These are phyloP conservation scores for Steinernema khuongi DNA, from an alignment of 1,140 invertebrate species.

Conservation along the genomic window DNA sequence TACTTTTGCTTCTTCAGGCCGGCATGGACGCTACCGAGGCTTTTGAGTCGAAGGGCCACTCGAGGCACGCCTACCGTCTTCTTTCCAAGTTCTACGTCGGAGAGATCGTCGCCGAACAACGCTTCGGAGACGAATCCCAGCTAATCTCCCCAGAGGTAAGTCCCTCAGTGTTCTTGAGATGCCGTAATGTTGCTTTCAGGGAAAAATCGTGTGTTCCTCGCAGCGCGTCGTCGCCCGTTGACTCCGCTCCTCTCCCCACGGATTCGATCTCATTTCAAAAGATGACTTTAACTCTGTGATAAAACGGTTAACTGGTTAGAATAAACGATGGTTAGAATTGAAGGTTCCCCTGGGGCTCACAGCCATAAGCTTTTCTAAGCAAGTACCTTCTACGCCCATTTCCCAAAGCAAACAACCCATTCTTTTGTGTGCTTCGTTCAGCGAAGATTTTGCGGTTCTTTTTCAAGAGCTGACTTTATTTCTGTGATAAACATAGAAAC, in stretches of 20 bases:
- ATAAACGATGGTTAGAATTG: not conserved
- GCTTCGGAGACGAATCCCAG: not conserved
- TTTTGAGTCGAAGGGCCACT: constrained; percentile 33
- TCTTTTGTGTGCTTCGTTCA: too few species aligned
- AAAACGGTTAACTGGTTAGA: too few species aligned
- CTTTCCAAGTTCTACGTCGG: constrained; percentile 29
- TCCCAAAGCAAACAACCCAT: too few species aligned
- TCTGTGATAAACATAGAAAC: too few species aligned
- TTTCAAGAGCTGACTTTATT: too few species aligned
- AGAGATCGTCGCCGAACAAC: not conserved
- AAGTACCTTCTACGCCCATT: too few species aligned
- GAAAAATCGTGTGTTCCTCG: not conserved
- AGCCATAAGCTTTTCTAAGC: too few species aligned
- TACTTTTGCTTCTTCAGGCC: too few species aligned
- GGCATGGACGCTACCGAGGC: constrained; percentile 35
- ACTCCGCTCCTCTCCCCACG: not conserved
- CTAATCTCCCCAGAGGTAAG: not conserved
- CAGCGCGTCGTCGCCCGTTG: not conserved
- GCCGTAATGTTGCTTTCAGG: not conserved
- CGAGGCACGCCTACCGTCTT: constrained; percentile 24
- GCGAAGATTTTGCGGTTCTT: too few species aligned
- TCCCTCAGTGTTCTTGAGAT: not conserved
- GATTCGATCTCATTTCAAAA: not conserved
- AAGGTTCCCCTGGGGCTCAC: too few species aligned
- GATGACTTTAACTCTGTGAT: not conserved